Evolutionary conservation across 2,113 vertebrate species (phyloP), one percentile per base, ranked within the genome.

Genomic region (Caracal caracal): DNA sequence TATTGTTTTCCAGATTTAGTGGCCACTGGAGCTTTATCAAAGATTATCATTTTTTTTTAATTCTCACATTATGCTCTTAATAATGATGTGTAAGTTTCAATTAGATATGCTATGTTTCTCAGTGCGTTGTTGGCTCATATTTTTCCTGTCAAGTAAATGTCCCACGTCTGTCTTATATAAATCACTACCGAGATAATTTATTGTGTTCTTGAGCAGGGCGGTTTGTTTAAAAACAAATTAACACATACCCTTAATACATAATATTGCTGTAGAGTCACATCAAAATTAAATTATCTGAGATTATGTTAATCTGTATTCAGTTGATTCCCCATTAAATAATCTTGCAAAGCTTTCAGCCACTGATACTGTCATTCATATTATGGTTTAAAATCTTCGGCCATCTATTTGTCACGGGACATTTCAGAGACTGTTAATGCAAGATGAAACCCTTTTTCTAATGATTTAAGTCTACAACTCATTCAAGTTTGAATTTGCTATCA

Each of bases 131-230:
- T 80, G 26, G 3, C 20, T 59, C 9, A 22, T 85, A 56, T 16
- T 56, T 7, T 43, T 89, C 33, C 20, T 86, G 19, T 81, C 26
- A 51, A 66, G 13, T 85, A 63, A 89, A 75, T 68, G 1, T 2
- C 12, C 20, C 4, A 20, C 10, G 20, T 92, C 24, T 73, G 7
- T 84, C 88, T 92, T 81, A 75, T 3, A 30, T 47, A 12, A 83
- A 79, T 75, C 17, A 88, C 15, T 66, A 15, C 2, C 66, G 37
- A 95, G 26, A 26, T 59, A 35, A 37, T 2, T n/a, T 83, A 65
- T 0, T 3, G 6, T 43, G 0, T 75, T 61, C 26, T 75, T 53
- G 28, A 68, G 7, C 19, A 15, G 35, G 15, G 13, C 0, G 10
- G 5, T 76, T 35, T 81, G 19, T 26, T 89, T 80, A 26, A 40